Percentiles rank a stretch among this genome's conserved stretches.
Conservation (phyloP, 30 jellyfish, hydroid and myxozoan genomes). For the Turritopsis dohrnii region DNA sequence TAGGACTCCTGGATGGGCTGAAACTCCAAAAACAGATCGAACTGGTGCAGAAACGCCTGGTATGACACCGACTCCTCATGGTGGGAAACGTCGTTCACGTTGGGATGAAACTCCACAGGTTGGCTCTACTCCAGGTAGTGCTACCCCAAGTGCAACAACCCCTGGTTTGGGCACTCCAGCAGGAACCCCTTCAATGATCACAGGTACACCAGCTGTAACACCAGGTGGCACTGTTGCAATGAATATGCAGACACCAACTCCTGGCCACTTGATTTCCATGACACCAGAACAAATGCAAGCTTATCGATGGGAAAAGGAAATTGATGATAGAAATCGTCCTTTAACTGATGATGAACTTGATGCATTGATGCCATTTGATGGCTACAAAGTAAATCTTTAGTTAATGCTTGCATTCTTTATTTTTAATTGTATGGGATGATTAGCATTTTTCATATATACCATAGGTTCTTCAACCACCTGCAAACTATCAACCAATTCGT, state of each 20-base stretch:
- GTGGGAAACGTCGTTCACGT: constrained; percentile 90
- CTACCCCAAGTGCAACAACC: constrained; percentile 72
- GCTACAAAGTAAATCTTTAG: constrained; percentile 69
- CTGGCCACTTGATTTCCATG: constrained; percentile 95
- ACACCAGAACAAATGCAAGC: constrained; percentile 99
- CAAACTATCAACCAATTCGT: constrained; percentile 95
- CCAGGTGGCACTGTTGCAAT: constrained; percentile 97
- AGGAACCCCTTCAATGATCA: constrained; percentile 40
- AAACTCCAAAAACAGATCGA: constrained; percentile 96
- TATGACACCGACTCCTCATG: constrained; percentile 98
- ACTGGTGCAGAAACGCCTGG: constrained; percentile 98
- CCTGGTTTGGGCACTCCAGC: constrained; percentile 70
- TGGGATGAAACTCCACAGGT: constrained; percentile 99
- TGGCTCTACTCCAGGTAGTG: constrained; percentile 77
- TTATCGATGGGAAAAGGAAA: constrained; percentile 96
- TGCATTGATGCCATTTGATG: constrained; percentile 98
- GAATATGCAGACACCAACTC: constrained; percentile 99
- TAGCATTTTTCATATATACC: background rate
- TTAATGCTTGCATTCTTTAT: background rate
- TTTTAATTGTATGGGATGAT: background rate
- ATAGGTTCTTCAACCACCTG: constrained; percentile 97
- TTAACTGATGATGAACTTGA: constrained; percentile 91
- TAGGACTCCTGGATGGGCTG: constrained; percentile 99
- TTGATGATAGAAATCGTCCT: constrained; percentile 97
- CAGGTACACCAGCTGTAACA: constrained; percentile 79